Evolutionary conservation across 2,888 invertebrate genomes (phyloP), one percentile per base, ranked within the genome.

Genomic region (Alcis repandata): DNA sequence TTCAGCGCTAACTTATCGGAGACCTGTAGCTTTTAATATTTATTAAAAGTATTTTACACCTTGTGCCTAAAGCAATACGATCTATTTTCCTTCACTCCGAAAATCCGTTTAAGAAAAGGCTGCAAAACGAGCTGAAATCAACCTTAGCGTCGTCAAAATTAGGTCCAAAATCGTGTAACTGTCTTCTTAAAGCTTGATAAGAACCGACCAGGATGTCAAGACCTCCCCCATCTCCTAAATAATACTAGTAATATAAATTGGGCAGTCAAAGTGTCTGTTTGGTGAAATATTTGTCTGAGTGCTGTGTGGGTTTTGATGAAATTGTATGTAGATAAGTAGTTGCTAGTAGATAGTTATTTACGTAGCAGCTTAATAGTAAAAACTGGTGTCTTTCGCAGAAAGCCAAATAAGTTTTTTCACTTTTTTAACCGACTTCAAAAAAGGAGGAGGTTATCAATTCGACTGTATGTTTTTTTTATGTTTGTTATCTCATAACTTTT

Each of bases 1-100:
- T 90, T 88, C 88, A 86, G 86, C 84, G 80, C 74, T 81, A 87
- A 88, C 83, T 86, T 87, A 90, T 87, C 84, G 87, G 85, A 87
- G 83, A 91, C 91, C 91, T 91, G 91, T 91, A 87, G 91, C 89
- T 90, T 88, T 89, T 73, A 79, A 66, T 51, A 60, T 33, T 1
- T 2, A 52, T 38, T 13, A 32, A 57, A 40, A 33, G 27, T 0
- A 58, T 27, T 51, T 22, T 51, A 10, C 1, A 58, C 60, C 57
- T 51, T 52, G n/a, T 3, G 0, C 73, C 70, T 36, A 4, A 40
- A 0, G 75, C 72, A 71, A 57, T 36, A 58, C 15, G 72, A 76
- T 64, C 49, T 77, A 79, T 40, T 0, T 0, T 0, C 0, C 48
- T 6, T 1, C 33, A 0, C 2, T 0, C 0, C 4, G 19, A 7